Percentiles rank a stretch among this genome's conserved stretches.
Evolutionary conservation across 2,888 invertebrate genomes (phyloP).

Genomic region (Saturnia pavonia): DNA sequence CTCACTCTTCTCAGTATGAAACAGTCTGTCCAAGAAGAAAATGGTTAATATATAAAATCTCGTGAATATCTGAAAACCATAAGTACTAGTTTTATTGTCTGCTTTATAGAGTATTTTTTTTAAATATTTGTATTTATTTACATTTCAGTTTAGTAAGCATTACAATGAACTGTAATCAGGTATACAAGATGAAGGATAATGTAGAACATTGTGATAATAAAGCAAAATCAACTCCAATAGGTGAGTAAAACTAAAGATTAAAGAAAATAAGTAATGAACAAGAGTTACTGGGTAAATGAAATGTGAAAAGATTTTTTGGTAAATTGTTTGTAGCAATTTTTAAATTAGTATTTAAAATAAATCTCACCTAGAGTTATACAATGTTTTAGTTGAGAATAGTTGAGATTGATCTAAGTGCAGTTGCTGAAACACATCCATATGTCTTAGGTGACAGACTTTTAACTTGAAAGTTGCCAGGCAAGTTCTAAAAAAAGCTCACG

Average conservation of each 20-base stretch:
- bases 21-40: no score
- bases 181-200: constrained; percentile 65
- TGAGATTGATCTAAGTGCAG: neutral
- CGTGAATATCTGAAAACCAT: no score
- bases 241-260: constrained; percentile 42
- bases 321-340: neutral
- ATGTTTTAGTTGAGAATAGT: no score
- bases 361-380: neutral
- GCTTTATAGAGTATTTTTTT: neutral
- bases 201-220: constrained; percentile 60
- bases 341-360: neutral
- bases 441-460: neutral
- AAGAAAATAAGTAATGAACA: neutral
- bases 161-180: constrained; percentile 60
- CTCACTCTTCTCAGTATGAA: no score
- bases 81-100: no score
- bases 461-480: neutral
- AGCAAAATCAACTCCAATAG: constrained; percentile 68
- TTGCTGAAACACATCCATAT: neutral
- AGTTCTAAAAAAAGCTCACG: neutral
- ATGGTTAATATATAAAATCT: no score
- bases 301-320: neutral
- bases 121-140: neutral
- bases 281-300: neutral
- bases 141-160: constrained; percentile 18